Conservation (phyloP, 2,888 invertebrate species). For the Pristionchus mayeri region DNA sequence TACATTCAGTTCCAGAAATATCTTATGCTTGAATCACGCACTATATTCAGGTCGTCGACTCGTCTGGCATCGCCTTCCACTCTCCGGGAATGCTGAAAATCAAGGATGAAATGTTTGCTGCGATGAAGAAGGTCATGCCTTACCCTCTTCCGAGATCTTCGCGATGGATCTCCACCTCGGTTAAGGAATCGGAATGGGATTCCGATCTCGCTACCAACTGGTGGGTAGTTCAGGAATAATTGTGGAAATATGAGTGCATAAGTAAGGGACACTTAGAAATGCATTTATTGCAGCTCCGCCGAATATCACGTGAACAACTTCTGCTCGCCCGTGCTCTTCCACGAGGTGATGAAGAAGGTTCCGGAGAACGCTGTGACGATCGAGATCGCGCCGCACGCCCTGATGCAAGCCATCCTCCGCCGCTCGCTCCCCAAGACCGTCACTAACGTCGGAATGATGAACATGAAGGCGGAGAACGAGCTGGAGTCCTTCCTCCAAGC, state of each 20-base stretch:
- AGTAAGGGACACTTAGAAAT: too few species aligned
- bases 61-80: slow-evolving; percentile 93
- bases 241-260: too few species aligned
- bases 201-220: slow-evolving; percentile 80
- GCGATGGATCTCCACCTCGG: slow-evolving; percentile 93
- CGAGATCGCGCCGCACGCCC: slow-evolving; percentile 93
- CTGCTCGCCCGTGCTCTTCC: slow-evolving; percentile 76
- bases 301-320: slow-evolving; percentile 86
- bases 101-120: slow-evolving; percentile 84
- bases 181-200: slow-evolving; percentile 89
- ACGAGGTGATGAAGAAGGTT: slow-evolving; percentile 88
- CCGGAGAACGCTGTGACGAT: slow-evolving; percentile 91
- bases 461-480: slow-evolving; percentile 85
- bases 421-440: slow-evolving; percentile 86
- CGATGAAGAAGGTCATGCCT: slow-evolving; percentile 70
- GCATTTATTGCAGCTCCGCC: slow-evolving; percentile 86
- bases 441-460: slow-evolving; percentile 89
- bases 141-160: slow-evolving; percentile 80
- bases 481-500: slow-evolving; percentile 83
- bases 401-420: slow-evolving; percentile 93
- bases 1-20: too few species aligned
- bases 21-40: too few species aligned
- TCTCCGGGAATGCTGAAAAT: slow-evolving; percentile 90
- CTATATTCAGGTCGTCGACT: slow-evolving; percentile 83
- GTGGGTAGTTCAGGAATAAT: too few species aligned